These are phyloP conservation scores for Picus viridis DNA, from an alignment of 2,797 vertebrate species.

Conservation along the genomic window DNA sequence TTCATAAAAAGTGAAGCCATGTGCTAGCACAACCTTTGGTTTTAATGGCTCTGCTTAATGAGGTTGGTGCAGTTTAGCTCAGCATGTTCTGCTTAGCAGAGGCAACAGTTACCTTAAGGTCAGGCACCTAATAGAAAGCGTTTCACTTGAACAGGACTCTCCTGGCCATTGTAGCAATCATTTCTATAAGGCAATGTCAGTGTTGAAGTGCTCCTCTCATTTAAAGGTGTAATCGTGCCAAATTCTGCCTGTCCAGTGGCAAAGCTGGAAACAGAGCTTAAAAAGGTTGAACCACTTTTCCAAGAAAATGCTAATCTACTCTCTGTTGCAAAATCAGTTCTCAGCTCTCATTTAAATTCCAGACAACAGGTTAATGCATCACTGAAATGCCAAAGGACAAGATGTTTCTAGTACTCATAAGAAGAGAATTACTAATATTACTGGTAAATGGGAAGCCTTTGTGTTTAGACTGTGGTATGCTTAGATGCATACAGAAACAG, in stretches of 20 bases:
- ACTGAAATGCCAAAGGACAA: slow-evolving; percentile 6
- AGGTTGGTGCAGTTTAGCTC: not conserved
- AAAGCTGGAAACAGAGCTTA: not conserved
- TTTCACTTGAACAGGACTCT: not conserved
- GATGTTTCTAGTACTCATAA: not conserved
- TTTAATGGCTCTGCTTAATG: not conserved
- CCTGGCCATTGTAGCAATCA: not conserved
- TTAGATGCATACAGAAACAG: not conserved
- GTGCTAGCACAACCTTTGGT: not conserved
- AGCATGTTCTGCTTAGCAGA: not conserved
- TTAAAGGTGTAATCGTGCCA: not conserved
- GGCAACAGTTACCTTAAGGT: not conserved
- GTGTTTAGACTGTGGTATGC: not conserved
- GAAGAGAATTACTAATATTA: not conserved
- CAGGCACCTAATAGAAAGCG: not conserved
- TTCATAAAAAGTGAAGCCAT: not conserved
- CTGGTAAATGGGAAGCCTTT: not conserved
- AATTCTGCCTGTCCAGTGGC: not conserved
- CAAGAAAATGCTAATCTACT: not conserved
- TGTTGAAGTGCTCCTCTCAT: not conserved
- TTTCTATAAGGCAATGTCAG: not conserved
- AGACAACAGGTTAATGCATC: not conserved
- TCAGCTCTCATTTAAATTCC: not conserved
- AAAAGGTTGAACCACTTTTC: not conserved
- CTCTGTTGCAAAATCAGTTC: not conserved